Percentiles rank a stretch among this genome's conserved stretches.
phyloP scores from a whole-genome alignment of 2,113 vertebrate species.

The Pica pica region DNA sequence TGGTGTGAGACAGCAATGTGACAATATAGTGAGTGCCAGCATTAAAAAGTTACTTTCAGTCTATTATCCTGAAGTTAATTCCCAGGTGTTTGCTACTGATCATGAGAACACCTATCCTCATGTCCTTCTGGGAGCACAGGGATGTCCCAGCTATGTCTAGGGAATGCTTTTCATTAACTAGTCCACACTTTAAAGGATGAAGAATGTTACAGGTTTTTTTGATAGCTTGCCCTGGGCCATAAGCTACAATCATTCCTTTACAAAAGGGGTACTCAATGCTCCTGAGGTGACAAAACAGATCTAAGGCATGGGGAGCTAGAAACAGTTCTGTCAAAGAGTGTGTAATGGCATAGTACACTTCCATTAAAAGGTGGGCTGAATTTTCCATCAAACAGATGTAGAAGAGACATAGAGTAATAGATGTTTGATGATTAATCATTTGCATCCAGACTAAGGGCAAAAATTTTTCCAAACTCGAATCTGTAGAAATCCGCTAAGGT shows the following conservation, averaged over 20 bases:
- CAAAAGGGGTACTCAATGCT: not conserved
- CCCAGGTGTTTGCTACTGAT: not conserved
- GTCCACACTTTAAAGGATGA: not conserved
- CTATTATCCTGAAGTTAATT: not conserved
- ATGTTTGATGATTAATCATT: not conserved
- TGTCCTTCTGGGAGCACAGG: not conserved
- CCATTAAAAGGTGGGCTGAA: not conserved
- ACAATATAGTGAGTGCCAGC: not conserved
- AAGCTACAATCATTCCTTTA: not conserved
- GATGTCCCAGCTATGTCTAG: not conserved
- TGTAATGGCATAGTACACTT: not conserved
- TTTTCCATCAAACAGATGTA: not conserved
- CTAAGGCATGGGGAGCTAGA: not conserved
- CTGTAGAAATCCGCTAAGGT: not conserved
- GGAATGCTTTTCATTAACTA: not conserved
- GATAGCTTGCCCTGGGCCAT: not conserved
- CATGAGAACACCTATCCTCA: not conserved
- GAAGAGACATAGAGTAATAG: not conserved
- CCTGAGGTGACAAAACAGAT: not conserved
- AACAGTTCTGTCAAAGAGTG: not conserved
- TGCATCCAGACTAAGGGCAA: not conserved
- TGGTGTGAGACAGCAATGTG: not conserved
- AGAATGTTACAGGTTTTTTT: not conserved
- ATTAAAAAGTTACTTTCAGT: not conserved
- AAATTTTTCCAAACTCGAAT: not conserved